These are phyloP conservation scores for Seriola dumerili DNA, from an alignment of 2,113 vertebrate species.

Conservation along the genomic window DNA sequence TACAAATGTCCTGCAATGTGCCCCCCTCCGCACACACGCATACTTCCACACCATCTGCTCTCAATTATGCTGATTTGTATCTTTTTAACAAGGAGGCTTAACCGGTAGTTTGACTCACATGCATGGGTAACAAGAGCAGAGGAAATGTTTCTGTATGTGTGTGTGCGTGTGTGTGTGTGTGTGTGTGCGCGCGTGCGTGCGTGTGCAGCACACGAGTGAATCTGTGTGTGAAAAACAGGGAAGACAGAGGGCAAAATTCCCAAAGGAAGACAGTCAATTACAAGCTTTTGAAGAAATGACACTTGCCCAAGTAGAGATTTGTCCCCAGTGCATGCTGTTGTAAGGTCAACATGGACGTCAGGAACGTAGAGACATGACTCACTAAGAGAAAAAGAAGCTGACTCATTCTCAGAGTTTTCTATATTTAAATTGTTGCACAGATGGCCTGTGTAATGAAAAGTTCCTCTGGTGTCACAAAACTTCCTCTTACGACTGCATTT, in stretches of 20 bases:
- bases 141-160: constrained; percentile 32
- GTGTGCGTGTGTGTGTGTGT: background rate
- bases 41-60: constrained; percentile 82
- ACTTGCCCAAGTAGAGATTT: background rate
- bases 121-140: constrained; percentile 43
- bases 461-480: constrained; percentile 31
- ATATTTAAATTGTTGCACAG: constrained; percentile 48
- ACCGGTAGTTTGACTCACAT: constrained; percentile 57
- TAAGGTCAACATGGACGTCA: constrained; percentile 23
- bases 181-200: too few species aligned
- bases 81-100: constrained; percentile 70
- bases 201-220: background rate
- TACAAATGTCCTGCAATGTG: constrained; percentile 83
- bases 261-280: constrained; percentile 17
- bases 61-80: constrained; percentile 83
- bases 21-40: constrained; percentile 56
- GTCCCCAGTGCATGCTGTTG: background rate
- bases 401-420: constrained; percentile 27
- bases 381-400: constrained; percentile 27
- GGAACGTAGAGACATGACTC: constrained; percentile 28
- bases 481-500: constrained; percentile 30
- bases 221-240: background rate
- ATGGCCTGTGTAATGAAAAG: constrained; percentile 49
- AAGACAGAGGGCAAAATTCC: constrained; percentile 25
- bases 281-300: constrained; percentile 26